Evolutionary conservation across 2,888 invertebrate genomes (phyloP), one percentile per base, ranked within the genome.

Genomic region (Cerceris ruficornis): DNA sequence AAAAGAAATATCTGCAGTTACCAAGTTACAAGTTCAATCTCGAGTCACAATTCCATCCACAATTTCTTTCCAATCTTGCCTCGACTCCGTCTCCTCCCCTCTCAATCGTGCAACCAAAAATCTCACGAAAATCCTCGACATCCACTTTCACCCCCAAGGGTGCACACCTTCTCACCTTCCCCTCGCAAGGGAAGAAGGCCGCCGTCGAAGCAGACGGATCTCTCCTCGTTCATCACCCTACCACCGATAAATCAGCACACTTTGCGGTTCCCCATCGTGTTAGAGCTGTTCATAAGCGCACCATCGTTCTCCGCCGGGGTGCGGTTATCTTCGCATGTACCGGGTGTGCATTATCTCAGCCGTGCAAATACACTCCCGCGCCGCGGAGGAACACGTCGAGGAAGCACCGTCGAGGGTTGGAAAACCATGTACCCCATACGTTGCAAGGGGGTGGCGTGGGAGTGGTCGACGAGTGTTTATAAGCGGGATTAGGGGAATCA

Each of bases 201-300:
- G 70, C 85, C 76, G 83, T 4, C 28, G 28, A 28, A 84, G 81
- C 82, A 85, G 88, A 89, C 89, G 87, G 89, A 89, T 88, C 86
- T 87, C 78, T 86, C 86, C 88, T 89, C 89, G 90, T 91, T 90
- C 89, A 89, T 91, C 90, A 89, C 89, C 84, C 85, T 85, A 84
- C 83, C 82, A 82, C 87, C 91, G 88, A 91, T 91, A 91, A 91
- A 91, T 91, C 91, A 91, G 91, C 88, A 87, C 77, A 88, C 88
- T 89, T 89, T 88, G 91, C 89, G 91, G 91, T 91, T 89, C 89
- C 90, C 91, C 90, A 90, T 89, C 89, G 91, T 86, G 90, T 90
- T 89, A 88, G 91, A 88, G 88, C 88, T 87, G 87, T 88, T 88
- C 87, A 87, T 89, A 88, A 90, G 88, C 88, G 81, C 85, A 77